phyloP scores from a whole-genome alignment of 2,113 vertebrate species.

The Tragelaphus buxtoni region DNA sequence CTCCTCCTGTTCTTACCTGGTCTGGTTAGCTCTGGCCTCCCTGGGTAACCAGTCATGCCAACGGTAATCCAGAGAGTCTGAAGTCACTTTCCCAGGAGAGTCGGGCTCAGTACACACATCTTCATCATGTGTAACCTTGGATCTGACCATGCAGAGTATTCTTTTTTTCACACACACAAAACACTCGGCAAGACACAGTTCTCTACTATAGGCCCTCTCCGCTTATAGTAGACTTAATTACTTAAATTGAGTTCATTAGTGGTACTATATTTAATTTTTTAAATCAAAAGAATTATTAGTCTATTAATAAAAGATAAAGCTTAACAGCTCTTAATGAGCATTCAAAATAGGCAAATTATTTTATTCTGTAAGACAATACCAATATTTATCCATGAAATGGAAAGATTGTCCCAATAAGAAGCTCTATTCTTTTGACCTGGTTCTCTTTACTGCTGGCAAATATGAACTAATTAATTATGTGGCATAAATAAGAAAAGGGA shows the following conservation, averaged over 20 bases:
- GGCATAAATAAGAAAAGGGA: not conserved
- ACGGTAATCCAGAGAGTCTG: not conserved
- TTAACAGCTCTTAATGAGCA: conserved; percentile 55
- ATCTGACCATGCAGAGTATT: no score
- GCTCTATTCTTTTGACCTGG: not conserved
- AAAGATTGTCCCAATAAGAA: conserved; percentile 4
- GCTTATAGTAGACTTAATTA: conserved; percentile 10
- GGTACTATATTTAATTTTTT: conserved; percentile 53
- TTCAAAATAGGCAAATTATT: conserved; percentile 41
- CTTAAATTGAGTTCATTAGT: conserved; percentile 58
- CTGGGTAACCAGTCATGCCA: not conserved
- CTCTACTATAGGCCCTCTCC: not conserved
- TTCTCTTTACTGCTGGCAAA: not conserved
- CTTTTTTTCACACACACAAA: not conserved
- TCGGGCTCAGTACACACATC: fast-evolving
- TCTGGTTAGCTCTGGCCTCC: not conserved
- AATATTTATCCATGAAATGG: conserved; percentile 8
- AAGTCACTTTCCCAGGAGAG: not conserved
- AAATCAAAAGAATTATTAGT: conserved; percentile 45
- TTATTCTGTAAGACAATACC: not conserved
- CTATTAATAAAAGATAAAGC: conserved; percentile 61
- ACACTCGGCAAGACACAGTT: not conserved
- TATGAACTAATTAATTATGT: not conserved
- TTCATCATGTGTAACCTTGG: fast-evolving
- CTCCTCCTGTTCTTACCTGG: not conserved